These are phyloP conservation scores for Actinostola sp. DNA, from an alignment of 92 coral and sea anemone species.

Conservation along the genomic window DNA sequence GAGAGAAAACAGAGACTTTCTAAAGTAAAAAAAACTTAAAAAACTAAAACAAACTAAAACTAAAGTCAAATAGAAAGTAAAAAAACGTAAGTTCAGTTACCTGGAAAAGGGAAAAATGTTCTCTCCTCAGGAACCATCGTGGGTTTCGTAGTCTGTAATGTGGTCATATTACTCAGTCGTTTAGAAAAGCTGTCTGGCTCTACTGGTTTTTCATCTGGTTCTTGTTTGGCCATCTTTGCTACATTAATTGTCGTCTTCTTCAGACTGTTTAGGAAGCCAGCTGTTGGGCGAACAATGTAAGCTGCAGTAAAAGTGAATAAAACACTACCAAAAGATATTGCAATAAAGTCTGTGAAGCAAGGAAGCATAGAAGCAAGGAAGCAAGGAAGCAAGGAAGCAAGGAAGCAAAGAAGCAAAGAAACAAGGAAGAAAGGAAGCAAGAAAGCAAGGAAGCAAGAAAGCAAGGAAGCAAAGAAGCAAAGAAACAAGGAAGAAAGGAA, in stretches of 20 bases:
- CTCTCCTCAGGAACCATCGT: constrained; percentile 55
- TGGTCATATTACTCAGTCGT: constrained; percentile 35
- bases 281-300: neutral
- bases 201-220: constrained; percentile 36
- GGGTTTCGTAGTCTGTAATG: constrained; percentile 36
- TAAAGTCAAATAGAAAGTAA: neutral
- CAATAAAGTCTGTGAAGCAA: too few species aligned
- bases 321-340: too few species aligned
- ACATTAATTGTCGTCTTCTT: constrained; percentile 77
- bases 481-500: too few species aligned
- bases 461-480: too few species aligned
- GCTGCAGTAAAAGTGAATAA: neutral
- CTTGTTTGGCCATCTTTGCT: constrained; percentile 60
- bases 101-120: constrained; percentile 79
- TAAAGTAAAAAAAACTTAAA: too few species aligned
- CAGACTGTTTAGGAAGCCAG: constrained; percentile 68
- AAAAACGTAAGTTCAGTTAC: constrained; percentile 4
- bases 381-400: too few species aligned
- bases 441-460: too few species aligned
- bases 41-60: too few species aligned
- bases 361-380: too few species aligned
- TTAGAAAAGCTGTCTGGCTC: constrained; percentile 52
- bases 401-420: too few species aligned
- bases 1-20: too few species aligned
- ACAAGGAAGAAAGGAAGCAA: too few species aligned